Base-by-base conservation (phyloP, 2,113 vertebrate genomes). In the Nothoprocta perdicaria region DNA sequence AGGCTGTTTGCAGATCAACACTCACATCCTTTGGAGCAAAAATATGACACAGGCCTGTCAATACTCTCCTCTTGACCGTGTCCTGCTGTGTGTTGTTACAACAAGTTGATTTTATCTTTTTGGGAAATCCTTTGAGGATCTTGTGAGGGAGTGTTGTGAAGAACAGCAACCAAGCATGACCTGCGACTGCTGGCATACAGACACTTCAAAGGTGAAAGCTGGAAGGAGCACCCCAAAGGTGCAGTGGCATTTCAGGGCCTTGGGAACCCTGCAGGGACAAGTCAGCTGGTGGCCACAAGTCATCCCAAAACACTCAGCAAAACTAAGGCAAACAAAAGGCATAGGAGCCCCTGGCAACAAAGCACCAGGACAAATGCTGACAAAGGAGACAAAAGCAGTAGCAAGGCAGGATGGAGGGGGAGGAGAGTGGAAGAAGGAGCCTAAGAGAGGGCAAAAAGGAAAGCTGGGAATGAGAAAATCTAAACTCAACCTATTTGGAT, bases 121-220 rank as follows among this genome's bases (percentile, higher is more conserved):
- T 72, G 66, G 74, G 43, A 68, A 90, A 40, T 53, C 89, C 78
- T 93, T 12, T 41, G 86, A 68, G 84, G 77, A 38, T 9, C 31
- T 63, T 23, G 24, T 60, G 50, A 14, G 41, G 46, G 46, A 86
- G 21, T 18, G 13, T 61, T 79, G 27, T 27, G 27, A 45, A 65
- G 61, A 84, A 5, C 52, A 72, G 80, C 89, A 86, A 16, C 48
- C 52, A 61, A 85, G 80, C 27, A 0, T 84, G 84, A 92, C 86
- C 57, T n/a, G 83, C 0, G 0, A 88, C 73, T 0, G 0, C 52
- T 63, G 79, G 55, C 73, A 86, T 33, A 24, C 0, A 5, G 48
- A 65, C 69, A 65, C 48, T 40, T 57, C 0, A 2, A 38, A 73
- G 57, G 24, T 57, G 69, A 81, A 74, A 63, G 80, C 66, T 90